These are phyloP conservation scores for Notarius lentiginosus DNA, from an alignment of 2,113 vertebrate species.

Conservation along the genomic window DNA sequence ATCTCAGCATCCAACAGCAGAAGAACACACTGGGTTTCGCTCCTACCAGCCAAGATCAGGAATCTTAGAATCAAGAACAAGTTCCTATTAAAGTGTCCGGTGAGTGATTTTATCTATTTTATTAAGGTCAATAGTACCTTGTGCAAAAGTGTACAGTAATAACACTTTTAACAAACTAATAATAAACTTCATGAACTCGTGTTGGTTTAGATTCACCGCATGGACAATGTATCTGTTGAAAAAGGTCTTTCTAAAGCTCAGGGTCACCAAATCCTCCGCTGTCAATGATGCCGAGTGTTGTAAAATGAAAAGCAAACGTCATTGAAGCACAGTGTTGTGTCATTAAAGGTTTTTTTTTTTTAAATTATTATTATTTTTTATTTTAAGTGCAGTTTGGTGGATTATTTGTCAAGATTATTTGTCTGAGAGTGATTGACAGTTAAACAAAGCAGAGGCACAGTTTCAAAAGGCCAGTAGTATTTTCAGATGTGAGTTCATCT, in stretches of 20 bases:
- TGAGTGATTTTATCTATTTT: not conserved
- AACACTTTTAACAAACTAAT: constrained; percentile 1
- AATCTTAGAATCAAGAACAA: no score
- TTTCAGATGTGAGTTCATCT: constrained; percentile 42
- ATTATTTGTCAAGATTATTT: not conserved
- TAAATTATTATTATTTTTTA: not conserved
- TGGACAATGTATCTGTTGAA: constrained; percentile 25
- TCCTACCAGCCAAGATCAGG: no score
- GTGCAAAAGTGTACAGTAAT: not conserved
- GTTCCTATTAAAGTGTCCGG: no score
- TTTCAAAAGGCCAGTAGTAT: constrained; percentile 72
- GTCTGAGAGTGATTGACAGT: constrained; percentile 28
- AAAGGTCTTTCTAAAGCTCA: not conserved
- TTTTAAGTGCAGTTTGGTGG: not conserved
- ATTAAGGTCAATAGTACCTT: not conserved
- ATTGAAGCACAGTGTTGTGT: constrained; percentile 32
- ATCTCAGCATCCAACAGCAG: no score
- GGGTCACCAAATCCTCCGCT: constrained; percentile 1
- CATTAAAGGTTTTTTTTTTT: constrained; percentile 5
- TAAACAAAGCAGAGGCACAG: constrained; percentile 73
- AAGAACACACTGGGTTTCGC: no score
- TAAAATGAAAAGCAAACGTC: not conserved
- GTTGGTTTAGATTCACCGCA: not conserved
- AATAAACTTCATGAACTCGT: not conserved
- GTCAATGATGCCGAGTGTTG: constrained; percentile 21